Percentiles rank a stretch among this genome's conserved stretches.
Evolutionary conservation across 2,888 invertebrate species (phyloP).

Genomic region (Ophraella communa): DNA sequence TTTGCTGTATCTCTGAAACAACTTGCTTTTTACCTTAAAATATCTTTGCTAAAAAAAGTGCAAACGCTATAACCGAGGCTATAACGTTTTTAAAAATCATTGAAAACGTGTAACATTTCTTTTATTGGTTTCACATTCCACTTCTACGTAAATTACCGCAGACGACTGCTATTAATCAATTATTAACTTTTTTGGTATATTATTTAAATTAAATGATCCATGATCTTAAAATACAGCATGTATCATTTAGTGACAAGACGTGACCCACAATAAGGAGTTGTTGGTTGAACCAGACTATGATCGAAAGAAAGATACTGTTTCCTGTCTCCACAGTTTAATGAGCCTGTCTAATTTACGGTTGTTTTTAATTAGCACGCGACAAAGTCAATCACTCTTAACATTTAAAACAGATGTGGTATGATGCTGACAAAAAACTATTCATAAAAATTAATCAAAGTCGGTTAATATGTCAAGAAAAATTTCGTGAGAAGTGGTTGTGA

Average conservation of each 20-base stretch:
- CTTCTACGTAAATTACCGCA: neutral
- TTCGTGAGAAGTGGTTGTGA: neutral
- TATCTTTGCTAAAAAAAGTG: no score
- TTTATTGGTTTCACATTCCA: neutral
- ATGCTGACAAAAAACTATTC: neutral
- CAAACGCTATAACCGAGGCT: no score
- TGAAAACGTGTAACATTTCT: no score
- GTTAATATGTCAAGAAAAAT: neutral
- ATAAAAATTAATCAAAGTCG: neutral
- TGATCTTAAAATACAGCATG: neutral
- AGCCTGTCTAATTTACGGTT: neutral
- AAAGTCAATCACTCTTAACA: neutral
- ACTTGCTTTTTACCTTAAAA: no score
- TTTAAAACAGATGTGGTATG: neutral
- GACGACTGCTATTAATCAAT: neutral
- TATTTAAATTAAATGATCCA: neutral
- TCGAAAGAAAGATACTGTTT: neutral
- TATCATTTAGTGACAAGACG: neutral
- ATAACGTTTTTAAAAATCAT: no score
- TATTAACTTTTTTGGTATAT: neutral
- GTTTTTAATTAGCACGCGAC: neutral
- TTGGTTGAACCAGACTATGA: neutral
- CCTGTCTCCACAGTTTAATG: slow-evolving; percentile 2
- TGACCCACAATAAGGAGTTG: neutral
- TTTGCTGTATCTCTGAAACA: no score